Percentiles rank a stretch among this genome's conserved stretches.
These are phyloP conservation scores for Schizopygopsis malacanthus DNA, from an alignment of 2,797 vertebrate species.

Conservation along the genomic window DNA sequence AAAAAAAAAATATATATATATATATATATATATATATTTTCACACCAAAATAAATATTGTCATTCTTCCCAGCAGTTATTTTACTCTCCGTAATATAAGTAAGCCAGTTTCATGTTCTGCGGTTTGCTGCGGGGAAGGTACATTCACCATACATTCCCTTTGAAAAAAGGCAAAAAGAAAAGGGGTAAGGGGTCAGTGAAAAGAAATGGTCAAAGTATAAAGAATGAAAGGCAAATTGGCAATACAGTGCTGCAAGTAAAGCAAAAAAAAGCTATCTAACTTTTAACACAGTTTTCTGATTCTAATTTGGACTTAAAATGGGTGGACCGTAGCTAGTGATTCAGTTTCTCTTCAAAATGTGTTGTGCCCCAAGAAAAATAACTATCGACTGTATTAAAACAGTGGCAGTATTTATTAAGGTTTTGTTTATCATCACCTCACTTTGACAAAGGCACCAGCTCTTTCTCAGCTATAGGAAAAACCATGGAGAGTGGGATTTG, in stretches of 20 bases:
- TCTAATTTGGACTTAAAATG: constrained; percentile 14
- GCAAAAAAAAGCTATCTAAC: background rate
- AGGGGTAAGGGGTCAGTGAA: background rate
- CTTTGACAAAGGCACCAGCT: constrained; percentile 34
- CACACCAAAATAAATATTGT: no score
- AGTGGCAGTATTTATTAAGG: constrained; percentile 9
- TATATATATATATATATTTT: no score
- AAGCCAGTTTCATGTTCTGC: background rate
- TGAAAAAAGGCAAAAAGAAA: background rate
- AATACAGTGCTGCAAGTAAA: constrained; percentile 12
- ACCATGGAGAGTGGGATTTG: constrained; percentile 18
- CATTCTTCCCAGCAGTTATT: no score
- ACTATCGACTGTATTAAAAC: constrained; percentile 11
- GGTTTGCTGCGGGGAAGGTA: background rate
- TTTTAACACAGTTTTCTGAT: background rate
- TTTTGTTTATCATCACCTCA: constrained; percentile 43
- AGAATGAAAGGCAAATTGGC: background rate
- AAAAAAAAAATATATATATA: no score
- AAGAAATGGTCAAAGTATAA: constrained; percentile 32
- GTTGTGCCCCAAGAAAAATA: constrained; percentile 5
- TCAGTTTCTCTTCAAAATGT: constrained; percentile 23
- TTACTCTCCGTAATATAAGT: no score
- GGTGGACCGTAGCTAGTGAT: background rate
- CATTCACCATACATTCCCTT: background rate
- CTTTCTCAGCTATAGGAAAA: constrained; percentile 31